Base-by-base conservation (phyloP, 2,888 invertebrate species). In the Eupithecia centaureata region DNA sequence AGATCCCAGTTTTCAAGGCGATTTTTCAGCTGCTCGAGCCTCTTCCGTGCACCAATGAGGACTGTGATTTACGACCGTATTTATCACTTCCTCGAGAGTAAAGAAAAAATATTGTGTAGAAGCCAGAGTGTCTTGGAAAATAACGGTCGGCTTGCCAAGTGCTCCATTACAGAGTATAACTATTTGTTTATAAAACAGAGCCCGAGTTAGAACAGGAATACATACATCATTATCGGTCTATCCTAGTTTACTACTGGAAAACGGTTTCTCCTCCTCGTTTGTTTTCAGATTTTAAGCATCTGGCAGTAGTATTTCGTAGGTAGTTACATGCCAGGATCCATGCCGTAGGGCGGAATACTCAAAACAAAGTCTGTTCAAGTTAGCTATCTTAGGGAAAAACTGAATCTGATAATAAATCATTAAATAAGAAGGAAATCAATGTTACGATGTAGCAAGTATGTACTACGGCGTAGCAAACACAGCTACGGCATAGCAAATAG, bases 51-150 rank as follows among this genome's bases (percentile, higher is more conserved):
- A 54, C 42, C 47, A 63, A 67, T 61, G 56, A 61, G 61, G n/a
- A 42, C 38, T 15, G 65, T 56, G 56, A 66, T 61, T 66, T 66
- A 66, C 57, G 56, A 47, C 56, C 57, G 61, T 61, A 66, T 66
- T 61, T 61, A 66, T 66, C 61, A 66, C 61, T 66, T 61, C 27
- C 61, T 54, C 35, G 28, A 22, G 61, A 61, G 61, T 47, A 33
- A 62, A 61, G 54, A 60, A 66, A 65, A 61, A 66, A 66, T 38
- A 61, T 61, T 57, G 61, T 61, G 57, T 18, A 66, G 57, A 65
- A 56, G 54, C 54, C 52, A 51, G 30, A 38, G 5, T 60, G 30
- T 61, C 61, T 30, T 42, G 56, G 52, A 65, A 65, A 66, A 66
- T 61, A 61, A 61, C 18, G 47, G 47, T 47, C 65, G 56, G 61